Base-by-base conservation (phyloP, 2,113 vertebrate species). In the Oreochromis spilurus region DNA sequence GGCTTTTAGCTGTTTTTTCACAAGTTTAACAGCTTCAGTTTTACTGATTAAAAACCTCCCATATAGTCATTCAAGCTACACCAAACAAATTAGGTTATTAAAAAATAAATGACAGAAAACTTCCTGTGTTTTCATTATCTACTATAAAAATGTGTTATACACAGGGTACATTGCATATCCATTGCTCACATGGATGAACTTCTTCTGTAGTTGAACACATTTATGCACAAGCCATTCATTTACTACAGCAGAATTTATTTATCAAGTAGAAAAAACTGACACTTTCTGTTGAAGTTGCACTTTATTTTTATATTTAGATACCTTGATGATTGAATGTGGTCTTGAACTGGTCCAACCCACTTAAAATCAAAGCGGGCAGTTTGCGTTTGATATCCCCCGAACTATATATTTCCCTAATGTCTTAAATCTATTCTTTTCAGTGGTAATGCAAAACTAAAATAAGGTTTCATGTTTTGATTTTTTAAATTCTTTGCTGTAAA, bases 401-500 rank as follows among this genome's bases (percentile, higher is more conserved):
- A 38, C 60, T 65, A 38, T 11, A 21, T 3, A 65, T 65, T 38
- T 65, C 60, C 19, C 2, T 38, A 21, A 65, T 65, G 14, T 31
- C 72, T 31, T 50, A 31, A 77, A 50, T 50, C 45, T 50, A 14
- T 16, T 24, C 21, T 45, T 40, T 38, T 21, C 34, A 77, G 34
- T 14, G 11, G 6, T 78, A 60, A 89, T 60, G 16, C 38, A 89
- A 81, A n/a, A 86, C n/a, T 45, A 34, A 36, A 40, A 60, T 54
- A 7, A 82, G 75, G 50, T 84, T 86, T 88, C 67, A 87, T 52
- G 4, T 80, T 52, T 84, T 17, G 5, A 9, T 29, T 78, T 81
- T 5, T 87, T 92, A 58, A 72, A 89, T 91, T 92, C 34, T 85
- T 87, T 87, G 70, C 77, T 67, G 53, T 48, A 89, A 90, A 86